Conservation (phyloP, 2,888 invertebrate species). For the Zygogramma bicolorata region DNA sequence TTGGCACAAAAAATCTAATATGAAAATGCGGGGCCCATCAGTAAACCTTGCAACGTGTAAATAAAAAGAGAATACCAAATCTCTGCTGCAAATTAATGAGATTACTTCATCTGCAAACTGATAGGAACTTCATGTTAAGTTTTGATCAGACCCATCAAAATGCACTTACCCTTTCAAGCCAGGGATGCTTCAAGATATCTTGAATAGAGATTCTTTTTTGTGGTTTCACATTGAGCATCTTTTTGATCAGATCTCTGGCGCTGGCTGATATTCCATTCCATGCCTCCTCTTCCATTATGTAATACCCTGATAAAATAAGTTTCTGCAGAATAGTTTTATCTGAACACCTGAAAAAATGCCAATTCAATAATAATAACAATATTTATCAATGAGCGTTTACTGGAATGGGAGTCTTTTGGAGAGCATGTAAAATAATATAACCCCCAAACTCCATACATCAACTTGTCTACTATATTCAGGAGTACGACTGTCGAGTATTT, state of each 20-base stretch:
- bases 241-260: slow-evolving; percentile 78
- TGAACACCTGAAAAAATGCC: slow-evolving; percentile 25
- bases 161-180: slow-evolving; percentile 71
- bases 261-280: slow-evolving; percentile 77
- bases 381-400: slow-evolving; percentile 43
- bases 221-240: slow-evolving; percentile 81
- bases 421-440: slow-evolving; percentile 76
- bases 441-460: slow-evolving; percentile 94
- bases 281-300: slow-evolving; percentile 71
- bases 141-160: too few species aligned
- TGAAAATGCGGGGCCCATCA: too few species aligned
- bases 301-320: slow-evolving; percentile 68
- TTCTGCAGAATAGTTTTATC: slow-evolving; percentile 27
- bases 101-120: too few species aligned
- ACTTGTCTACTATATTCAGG: slow-evolving; percentile 78
- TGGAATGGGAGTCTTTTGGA: slow-evolving; percentile 60
- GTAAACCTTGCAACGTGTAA: too few species aligned
- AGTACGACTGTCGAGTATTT: slow-evolving; percentile 75
- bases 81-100: too few species aligned
- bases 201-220: slow-evolving; percentile 73
- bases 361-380: not conserved
- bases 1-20: too few species aligned
- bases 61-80: too few species aligned
- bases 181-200: slow-evolving; percentile 76
- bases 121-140: too few species aligned